These are phyloP conservation scores for Actenoides lindsayi DNA, from an alignment of 2,113 vertebrate genomes.

Conservation along the genomic window DNA sequence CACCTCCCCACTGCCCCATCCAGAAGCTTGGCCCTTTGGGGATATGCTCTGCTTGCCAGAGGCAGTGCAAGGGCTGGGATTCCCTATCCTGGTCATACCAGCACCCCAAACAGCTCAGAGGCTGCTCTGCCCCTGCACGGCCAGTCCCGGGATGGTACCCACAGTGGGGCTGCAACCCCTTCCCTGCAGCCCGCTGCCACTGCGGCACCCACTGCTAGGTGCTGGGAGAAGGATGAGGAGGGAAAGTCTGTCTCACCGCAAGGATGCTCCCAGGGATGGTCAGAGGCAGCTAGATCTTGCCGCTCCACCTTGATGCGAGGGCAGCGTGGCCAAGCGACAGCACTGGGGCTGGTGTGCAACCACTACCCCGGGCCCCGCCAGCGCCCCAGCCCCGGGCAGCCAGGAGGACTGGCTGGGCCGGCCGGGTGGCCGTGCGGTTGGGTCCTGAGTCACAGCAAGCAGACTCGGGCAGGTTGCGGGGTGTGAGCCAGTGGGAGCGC, in stretches of 20 bases:
- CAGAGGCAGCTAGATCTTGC: accelerated
- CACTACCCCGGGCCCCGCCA: not conserved
- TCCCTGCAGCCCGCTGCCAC: not conserved
- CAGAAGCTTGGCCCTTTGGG: not conserved
- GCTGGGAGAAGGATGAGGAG: not conserved
- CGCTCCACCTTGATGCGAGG: accelerated
- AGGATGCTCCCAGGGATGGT: not conserved
- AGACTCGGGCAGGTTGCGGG: not conserved
- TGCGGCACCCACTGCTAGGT: not conserved
- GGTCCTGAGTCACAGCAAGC: slow-evolving; percentile 7
- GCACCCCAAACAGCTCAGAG: not conserved
- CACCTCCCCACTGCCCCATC: not conserved
- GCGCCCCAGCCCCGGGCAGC: not conserved
- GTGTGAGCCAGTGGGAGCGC: not conserved
- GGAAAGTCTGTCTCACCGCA: not conserved
- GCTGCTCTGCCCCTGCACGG: accelerated
- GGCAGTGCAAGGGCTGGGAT: not conserved
- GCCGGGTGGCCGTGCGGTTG: not conserved
- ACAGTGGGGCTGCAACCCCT: not conserved
- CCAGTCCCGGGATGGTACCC: not conserved
- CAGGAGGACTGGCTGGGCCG: slow-evolving; percentile 5
- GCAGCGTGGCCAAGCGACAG: not conserved
- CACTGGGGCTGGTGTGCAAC: not conserved
- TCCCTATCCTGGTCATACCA: not conserved
- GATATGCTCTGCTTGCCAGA: not conserved